phyloP scores from a whole-genome alignment of 2,888 invertebrate genomes.

The Byasa hedistus region DNA sequence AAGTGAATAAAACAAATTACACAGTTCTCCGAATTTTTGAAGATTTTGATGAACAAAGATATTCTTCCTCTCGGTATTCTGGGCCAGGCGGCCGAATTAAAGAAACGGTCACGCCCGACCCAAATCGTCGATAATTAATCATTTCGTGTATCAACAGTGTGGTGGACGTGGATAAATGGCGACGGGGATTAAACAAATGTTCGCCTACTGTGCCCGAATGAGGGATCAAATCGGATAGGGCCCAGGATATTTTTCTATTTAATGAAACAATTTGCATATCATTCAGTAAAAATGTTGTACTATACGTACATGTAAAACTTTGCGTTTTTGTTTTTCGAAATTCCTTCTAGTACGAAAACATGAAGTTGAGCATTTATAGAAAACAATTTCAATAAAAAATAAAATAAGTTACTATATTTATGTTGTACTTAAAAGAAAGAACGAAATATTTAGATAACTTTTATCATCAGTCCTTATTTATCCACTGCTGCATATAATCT shows the following conservation, averaged over 20 bases:
- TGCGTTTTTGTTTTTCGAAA: not conserved
- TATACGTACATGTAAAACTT: too few species aligned
- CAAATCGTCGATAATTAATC: conserved; percentile 66
- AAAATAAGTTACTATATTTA: too few species aligned
- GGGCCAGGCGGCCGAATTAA: conserved; percentile 7
- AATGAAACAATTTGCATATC: conserved; percentile 10
- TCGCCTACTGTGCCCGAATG: conserved; percentile 27
- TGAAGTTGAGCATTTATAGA: not conserved
- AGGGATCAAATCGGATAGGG: conserved; percentile 26
- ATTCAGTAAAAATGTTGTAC: not conserved
- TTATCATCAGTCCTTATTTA: too few species aligned
- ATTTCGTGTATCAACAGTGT: conserved; percentile 48
- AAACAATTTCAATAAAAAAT: too few species aligned
- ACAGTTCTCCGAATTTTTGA: too few species aligned
- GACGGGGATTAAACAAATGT: conserved; percentile 44
- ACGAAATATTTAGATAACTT: too few species aligned
- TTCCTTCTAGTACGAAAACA: not conserved
- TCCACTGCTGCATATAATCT: too few species aligned
- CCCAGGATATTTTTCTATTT: conserved; percentile 22
- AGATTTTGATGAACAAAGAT: too few species aligned
- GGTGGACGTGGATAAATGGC: conserved; percentile 49
- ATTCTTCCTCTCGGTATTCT: not conserved
- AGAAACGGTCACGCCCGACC: conserved; percentile 52
- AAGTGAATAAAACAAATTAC: too few species aligned
- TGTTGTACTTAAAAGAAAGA: too few species aligned